A percentile compares a stretch with the other conserved stretches of the same genome.
These are phyloP conservation scores for Bombus sibiricus DNA, from an alignment of 1,140 invertebrate species.

Conservation along the genomic window DNA sequence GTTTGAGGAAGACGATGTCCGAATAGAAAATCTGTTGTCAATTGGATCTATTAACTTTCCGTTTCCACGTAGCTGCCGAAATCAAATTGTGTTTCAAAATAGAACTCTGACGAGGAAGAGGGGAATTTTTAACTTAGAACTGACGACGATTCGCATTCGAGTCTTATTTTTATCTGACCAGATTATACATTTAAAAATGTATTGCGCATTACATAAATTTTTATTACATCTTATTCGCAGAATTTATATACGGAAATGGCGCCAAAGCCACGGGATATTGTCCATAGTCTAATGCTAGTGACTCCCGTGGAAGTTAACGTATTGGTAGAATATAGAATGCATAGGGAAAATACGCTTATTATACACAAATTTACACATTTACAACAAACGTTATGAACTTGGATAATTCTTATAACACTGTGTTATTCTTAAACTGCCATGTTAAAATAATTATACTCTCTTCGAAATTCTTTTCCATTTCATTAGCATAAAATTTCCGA, in stretches of 20 bases:
- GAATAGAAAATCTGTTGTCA: neutral
- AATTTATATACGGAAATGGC: neutral
- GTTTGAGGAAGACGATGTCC: neutral
- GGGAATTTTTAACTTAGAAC: neutral
- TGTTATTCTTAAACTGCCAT: no score
- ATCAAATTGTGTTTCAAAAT: no score
- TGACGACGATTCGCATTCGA: neutral
- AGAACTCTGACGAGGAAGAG: neutral
- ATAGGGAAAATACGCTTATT: neutral
- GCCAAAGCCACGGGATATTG: neutral
- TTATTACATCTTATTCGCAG: neutral
- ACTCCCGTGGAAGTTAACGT: neutral
- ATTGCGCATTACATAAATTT: neutral
- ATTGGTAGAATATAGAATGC: neutral
- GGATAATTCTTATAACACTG: neutral
- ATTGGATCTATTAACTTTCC: neutral
- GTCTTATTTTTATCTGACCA: no score
- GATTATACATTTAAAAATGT: neutral
- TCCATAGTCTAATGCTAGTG: neutral
- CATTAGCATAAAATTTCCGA: no score
- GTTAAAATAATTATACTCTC: neutral
- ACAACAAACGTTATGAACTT: neutral
- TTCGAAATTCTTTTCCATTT: neutral
- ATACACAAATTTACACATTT: no score
- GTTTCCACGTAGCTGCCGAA: neutral